A percentile compares a stretch with the other conserved stretches of the same genome.
These are phyloP conservation scores for Dunckerocampus dactyliophorus DNA, from an alignment of 2,113 vertebrate genomes.

Conservation along the genomic window DNA sequence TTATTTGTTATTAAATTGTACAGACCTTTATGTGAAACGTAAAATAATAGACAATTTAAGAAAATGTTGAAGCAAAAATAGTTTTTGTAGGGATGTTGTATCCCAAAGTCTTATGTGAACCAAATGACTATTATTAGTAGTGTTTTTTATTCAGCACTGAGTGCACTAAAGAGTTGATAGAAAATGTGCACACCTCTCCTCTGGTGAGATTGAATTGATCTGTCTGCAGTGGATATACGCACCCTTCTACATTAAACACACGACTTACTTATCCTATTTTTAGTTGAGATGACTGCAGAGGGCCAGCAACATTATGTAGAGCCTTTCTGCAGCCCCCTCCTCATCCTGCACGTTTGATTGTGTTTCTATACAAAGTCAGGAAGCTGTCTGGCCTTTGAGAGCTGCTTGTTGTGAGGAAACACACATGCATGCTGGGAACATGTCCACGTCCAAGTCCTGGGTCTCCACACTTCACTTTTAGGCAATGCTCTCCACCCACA, in stretches of 20 bases:
- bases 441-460: constrained; percentile 41
- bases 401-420: constrained; percentile 61
- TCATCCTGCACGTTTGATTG: constrained; percentile 57
- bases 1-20: too few species aligned
- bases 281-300: constrained; percentile 52
- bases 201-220: background rate
- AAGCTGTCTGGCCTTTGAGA: constrained; percentile 65
- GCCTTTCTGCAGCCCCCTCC: constrained; percentile 8
- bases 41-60: background rate
- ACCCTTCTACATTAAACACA: constrained; percentile 29
- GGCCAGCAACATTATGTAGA: constrained; percentile 26
- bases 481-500: background rate
- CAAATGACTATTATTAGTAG: too few species aligned
- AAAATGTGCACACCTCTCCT: background rate
- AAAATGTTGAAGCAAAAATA: background rate
- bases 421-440: constrained; percentile 43
- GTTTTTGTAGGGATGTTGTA: background rate
- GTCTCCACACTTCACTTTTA: background rate
- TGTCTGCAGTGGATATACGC: constrained; percentile 14
- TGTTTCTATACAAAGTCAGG: constrained; percentile 77
- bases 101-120: background rate
- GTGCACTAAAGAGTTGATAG: background rate
- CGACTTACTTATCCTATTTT: constrained; percentile 58
- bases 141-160: background rate
- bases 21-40: too few species aligned